Percentiles rank a stretch among this genome's conserved stretches.
Evolutionary conservation across 37 sponge, comb jelly and placozoan genomes (phyloP).

Genomic region (Crambe crambe): DNA sequence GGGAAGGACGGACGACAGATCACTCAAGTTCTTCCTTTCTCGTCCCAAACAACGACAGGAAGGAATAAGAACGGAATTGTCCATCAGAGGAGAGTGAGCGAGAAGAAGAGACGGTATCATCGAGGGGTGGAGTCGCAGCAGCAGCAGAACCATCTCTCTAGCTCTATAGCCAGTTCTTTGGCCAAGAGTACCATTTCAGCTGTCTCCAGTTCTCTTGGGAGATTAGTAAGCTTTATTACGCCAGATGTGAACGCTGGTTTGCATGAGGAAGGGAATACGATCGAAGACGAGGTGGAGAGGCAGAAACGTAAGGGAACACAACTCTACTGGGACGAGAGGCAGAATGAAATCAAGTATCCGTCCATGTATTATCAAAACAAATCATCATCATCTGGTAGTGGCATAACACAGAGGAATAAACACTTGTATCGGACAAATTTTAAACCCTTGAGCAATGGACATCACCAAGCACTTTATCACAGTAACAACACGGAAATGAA

Average conservation of each 20-base stretch:
- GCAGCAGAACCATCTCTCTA: background rate
- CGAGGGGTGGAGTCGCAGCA: background rate
- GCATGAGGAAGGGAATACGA: constrained; percentile 42
- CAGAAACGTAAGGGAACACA: constrained; percentile 14
- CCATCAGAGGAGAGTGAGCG: background rate
- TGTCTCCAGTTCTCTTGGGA: constrained; percentile 31
- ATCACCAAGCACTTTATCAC: background rate
- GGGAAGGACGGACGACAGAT: background rate
- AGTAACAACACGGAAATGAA: background rate
- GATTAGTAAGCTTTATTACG: constrained; percentile 17
- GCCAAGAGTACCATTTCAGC: constrained; percentile 39
- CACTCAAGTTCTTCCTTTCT: constrained; percentile 16
- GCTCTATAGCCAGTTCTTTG: background rate
- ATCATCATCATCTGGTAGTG: background rate
- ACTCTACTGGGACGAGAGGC: constrained; percentile 41
- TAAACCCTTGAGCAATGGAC: background rate
- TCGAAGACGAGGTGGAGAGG: constrained; percentile 53
- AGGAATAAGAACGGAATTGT: background rate
- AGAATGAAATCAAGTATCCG: constrained; percentile 35
- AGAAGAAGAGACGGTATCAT: background rate
- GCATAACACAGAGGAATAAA: background rate
- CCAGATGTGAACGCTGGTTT: background rate
- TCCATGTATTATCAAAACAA: constrained; percentile 24
- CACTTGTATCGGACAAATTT: background rate
- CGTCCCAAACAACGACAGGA: background rate